These are phyloP conservation scores for Liodrosophila aerea DNA, from an alignment of 2,888 invertebrate genomes.

Conservation along the genomic window DNA sequence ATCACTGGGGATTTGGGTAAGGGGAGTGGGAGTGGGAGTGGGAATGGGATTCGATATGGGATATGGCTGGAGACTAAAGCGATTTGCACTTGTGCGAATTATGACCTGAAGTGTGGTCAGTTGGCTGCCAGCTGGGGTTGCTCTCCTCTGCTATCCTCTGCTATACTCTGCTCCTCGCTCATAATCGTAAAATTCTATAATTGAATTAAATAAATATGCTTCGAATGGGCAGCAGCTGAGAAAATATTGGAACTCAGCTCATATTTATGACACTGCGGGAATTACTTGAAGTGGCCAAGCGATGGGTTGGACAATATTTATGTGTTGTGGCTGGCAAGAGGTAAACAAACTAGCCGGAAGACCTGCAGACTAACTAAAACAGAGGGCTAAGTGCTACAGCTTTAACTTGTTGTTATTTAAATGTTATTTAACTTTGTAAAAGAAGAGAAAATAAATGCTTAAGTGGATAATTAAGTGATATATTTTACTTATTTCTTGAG, in stretches of 20 bases:
- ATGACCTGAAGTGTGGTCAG: slow-evolving; percentile 51
- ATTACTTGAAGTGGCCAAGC: no score
- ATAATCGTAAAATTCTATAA: slow-evolving; percentile 81
- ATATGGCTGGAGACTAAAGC: slow-evolving; percentile 32
- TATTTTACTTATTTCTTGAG: no score
- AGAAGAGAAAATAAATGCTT: no score
- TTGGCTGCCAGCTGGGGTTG: slow-evolving; percentile 31
- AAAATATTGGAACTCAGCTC: slow-evolving; percentile 61
- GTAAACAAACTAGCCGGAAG: no score
- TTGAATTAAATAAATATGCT: slow-evolving; percentile 81
- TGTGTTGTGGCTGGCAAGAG: neutral
- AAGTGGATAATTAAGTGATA: no score
- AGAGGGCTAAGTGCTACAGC: no score
- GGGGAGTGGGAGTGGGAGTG: neutral
- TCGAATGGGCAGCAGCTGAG: slow-evolving; percentile 71
- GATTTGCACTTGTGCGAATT: slow-evolving; percentile 75
- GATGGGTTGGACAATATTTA: no score
- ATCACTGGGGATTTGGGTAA: slow-evolving; percentile 60
- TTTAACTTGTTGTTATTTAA: no score
- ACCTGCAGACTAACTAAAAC: no score
- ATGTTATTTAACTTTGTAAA: no score
- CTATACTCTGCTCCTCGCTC: slow-evolving; percentile 36
- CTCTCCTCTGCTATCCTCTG: slow-evolving; percentile 1
- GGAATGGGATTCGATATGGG: neutral
- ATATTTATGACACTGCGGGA: slow-evolving; percentile 50